These are phyloP conservation scores for Etheostoma nigrum DNA, from an alignment of 2,797 vertebrate species.

Conservation along the genomic window DNA sequence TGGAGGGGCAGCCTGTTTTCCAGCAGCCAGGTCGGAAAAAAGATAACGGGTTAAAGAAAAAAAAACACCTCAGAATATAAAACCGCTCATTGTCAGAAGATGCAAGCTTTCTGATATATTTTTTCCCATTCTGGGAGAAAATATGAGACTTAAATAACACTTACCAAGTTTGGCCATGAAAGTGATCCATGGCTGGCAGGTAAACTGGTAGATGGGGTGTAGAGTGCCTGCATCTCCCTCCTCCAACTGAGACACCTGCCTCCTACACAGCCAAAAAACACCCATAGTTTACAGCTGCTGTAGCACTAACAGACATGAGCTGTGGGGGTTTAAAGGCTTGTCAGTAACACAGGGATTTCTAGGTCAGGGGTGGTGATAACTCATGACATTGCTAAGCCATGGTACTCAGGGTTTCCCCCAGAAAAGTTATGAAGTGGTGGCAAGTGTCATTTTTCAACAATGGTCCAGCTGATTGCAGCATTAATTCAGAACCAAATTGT, in stretches of 20 bases:
- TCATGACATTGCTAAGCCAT: too few species aligned
- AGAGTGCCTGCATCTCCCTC: conserved; percentile 92
- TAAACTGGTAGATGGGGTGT: conserved; percentile 88
- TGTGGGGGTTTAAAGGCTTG: background rate
- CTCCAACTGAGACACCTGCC: conserved; percentile 89
- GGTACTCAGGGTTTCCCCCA: too few species aligned
- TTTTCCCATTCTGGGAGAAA: background rate
- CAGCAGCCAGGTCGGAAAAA: conserved; percentile 10
- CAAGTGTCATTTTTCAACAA: too few species aligned
- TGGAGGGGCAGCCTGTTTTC: conserved; percentile 88
- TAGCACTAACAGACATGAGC: background rate
- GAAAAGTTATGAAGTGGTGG: too few species aligned
- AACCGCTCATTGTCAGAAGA: background rate
- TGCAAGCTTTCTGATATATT: background rate
- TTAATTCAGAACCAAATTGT: too few species aligned
- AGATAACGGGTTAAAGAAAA: conserved; percentile 6
- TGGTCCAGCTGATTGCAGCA: too few species aligned
- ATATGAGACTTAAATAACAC: conserved; percentile 35
- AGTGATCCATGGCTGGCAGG: conserved; percentile 90
- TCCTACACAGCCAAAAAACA: conserved; percentile 78
- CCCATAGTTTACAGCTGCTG: background rate
- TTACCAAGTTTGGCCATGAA: conserved; percentile 93
- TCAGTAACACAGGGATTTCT: background rate
- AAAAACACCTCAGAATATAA: background rate
- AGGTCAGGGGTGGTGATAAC: background rate